Conservation (phyloP, 23 tunicate genomes). For the Styela clava region DNA sequence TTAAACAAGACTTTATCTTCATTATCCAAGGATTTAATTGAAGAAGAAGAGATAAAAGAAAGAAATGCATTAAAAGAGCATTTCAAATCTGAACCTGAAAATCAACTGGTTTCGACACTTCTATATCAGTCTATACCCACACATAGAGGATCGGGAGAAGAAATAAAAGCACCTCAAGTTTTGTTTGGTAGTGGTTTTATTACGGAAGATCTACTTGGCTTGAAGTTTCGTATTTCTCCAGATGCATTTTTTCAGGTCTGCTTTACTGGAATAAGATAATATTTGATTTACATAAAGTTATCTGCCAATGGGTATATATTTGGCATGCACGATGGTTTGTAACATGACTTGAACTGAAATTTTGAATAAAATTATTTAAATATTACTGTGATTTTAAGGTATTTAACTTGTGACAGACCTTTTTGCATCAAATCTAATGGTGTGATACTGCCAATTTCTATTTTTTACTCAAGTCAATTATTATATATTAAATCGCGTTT, state of each 20-base stretch:
- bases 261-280: background rate
- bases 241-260: constrained; percentile 92
- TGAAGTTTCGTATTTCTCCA: constrained; percentile 78
- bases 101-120: constrained; percentile 31
- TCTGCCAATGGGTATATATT: no score
- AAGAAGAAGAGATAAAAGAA: constrained; percentile 39
- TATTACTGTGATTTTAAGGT: no score
- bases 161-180: constrained; percentile 22
- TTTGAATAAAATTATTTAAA: no score
- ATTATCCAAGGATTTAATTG: constrained; percentile 59
- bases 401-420: no score
- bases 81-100: constrained; percentile 8
- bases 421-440: no score
- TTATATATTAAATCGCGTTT: no score
- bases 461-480: no score
- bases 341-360: no score
- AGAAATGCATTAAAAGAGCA: constrained; percentile 25
- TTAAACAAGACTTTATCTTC: no score
- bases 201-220: constrained; percentile 60
- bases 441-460: no score
- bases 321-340: no score
- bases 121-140: constrained; percentile 43
- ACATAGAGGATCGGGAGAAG: constrained; percentile 19
- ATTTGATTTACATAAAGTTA: background rate
- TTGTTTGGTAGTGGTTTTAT: constrained; percentile 72